These are phyloP conservation scores for Meloidogyne floridensis DNA, from an alignment of 1,140 invertebrate genomes.

Conservation along the genomic window DNA sequence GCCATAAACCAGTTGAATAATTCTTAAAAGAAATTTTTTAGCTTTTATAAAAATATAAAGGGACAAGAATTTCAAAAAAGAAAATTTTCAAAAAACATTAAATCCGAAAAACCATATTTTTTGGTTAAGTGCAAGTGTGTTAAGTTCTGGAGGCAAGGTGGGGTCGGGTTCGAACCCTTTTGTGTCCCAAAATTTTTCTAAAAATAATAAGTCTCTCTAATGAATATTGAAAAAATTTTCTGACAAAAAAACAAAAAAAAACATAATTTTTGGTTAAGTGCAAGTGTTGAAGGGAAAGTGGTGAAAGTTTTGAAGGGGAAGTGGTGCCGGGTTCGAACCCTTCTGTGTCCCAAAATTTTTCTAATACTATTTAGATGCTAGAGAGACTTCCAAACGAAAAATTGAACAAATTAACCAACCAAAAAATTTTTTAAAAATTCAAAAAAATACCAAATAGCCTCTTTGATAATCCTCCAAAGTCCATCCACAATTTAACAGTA, in stretches of 20 bases:
- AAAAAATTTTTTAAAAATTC: not conserved
- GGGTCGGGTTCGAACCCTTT: not conserved
- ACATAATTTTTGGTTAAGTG: not conserved
- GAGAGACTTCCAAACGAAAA: not conserved
- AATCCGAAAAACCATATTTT: not conserved
- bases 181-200: not conserved
- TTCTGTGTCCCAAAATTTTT: not conserved
- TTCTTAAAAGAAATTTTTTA: constrained; percentile 1
- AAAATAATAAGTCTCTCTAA: too few species aligned
- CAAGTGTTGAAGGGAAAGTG: not conserved
- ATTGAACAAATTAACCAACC: too few species aligned
- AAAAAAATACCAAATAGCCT: not conserved
- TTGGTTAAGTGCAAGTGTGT: not conserved
- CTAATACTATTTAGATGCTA: not conserved
- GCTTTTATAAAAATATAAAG: not conserved
- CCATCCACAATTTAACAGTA: not conserved
- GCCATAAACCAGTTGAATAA: constrained; percentile 13
- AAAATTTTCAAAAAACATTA: too few species aligned
- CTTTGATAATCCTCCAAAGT: not conserved
- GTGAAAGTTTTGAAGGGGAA: not conserved
- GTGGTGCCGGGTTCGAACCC: not conserved
- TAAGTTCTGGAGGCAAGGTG: not conserved
- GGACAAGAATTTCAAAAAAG: too few species aligned
- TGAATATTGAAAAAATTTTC: too few species aligned
- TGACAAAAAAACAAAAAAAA: not conserved